These are phyloP conservation scores for Pentalonia nigronervosa DNA, from an alignment of 1,140 invertebrate genomes.

Conservation along the genomic window DNA sequence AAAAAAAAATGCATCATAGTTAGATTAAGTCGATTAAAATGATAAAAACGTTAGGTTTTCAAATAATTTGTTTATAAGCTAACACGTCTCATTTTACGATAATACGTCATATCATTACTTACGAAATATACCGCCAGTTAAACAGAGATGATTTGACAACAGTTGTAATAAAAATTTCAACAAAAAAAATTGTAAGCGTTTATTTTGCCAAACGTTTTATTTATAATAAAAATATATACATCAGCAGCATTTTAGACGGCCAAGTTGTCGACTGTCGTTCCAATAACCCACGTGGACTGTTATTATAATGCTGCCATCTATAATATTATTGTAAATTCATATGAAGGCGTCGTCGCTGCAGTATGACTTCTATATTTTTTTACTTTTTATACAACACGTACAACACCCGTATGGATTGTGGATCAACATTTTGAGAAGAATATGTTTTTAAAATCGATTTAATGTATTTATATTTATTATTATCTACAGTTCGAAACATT, in stretches of 20 bases:
- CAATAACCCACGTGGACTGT: background rate
- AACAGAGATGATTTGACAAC: background rate
- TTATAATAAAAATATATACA: background rate
- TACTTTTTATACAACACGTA: background rate
- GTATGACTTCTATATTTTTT: background rate
- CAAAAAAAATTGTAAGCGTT: background rate
- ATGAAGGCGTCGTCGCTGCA: background rate
- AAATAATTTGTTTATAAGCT: too few species aligned
- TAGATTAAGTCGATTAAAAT: too few species aligned
- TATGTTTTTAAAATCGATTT: background rate
- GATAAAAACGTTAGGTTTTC: too few species aligned
- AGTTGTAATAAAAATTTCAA: background rate
- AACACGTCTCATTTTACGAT: too few species aligned
- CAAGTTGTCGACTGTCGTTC: background rate
- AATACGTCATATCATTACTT: too few species aligned
- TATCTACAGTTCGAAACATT: background rate
- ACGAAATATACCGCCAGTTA: background rate
- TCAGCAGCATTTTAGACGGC: background rate
- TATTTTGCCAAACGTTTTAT: background rate
- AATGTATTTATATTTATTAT: background rate
- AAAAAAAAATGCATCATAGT: too few species aligned
- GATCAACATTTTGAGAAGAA: background rate
- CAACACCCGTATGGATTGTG: background rate
- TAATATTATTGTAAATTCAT: background rate
- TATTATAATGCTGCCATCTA: background rate